Evolutionary conservation across 2,113 vertebrate genomes (phyloP), one percentile per base, ranked within the genome.

Genomic region (Narcine bancroftii): DNA sequence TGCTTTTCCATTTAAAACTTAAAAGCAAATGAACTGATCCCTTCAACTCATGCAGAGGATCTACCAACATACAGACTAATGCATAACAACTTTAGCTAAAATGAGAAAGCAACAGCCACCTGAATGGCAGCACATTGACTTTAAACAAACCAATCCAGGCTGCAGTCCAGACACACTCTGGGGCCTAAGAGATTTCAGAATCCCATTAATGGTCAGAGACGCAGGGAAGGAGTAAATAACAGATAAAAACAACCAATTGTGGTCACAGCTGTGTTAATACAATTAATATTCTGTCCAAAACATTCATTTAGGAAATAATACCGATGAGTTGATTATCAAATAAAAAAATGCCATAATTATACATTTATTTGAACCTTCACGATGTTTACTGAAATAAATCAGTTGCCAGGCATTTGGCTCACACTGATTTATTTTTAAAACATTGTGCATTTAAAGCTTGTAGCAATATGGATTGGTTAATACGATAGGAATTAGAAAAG

Each of bases 111-210:
- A 69, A 45, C 89, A 42, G 65, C 21, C 19, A 21, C 26, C 42
- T 91, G 65, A 91, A 71, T 47, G 42, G 89, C 89, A 69, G 39
- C 45, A 65, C 60, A 10, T 69, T 91, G 89, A 47, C 39, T 45
- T 47, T 91, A 91, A 91, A 47, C 65, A 91, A 69, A 33, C 65
- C 65, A 91, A 91, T 69, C 89, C 89, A 39, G n/a, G 4, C 56
- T 89, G 85, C 9, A 42, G n/a, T 42, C 56, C 17, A 42, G 36
- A 89, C 17, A 65, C 17, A 47, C 63, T 66, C 45, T 69, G n/a
- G 87, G 65, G 26, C 42, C 0, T 45, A 69, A 42, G 63, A 91
- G 26, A 47, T 45, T 91, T n/a, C 63, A 26, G 42, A 42, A 91
- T 91, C 63, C 36, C 11, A 69, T 69, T 45, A 91, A 69, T 39